Conservation (phyloP, 1,140 invertebrate species). For the Lucilia sericata region DNA sequence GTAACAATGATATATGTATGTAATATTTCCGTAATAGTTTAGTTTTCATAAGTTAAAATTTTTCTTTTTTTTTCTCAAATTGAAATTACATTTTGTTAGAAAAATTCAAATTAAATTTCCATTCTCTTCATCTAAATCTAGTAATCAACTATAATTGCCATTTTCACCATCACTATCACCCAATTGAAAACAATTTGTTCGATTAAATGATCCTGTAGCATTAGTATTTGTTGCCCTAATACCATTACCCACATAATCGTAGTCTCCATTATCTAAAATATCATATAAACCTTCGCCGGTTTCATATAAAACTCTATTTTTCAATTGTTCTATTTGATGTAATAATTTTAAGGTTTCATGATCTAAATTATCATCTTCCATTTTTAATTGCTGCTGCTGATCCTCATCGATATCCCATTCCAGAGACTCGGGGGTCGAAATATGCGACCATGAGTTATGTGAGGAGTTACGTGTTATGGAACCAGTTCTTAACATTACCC, state of each 20-base stretch:
- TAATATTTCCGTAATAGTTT: background rate
- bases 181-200: conserved; percentile 14
- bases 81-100: too few relatives aligned
- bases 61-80: background rate
- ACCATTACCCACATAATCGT: background rate
- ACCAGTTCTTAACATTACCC: conserved; percentile 45
- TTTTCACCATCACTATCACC: conserved; percentile 38
- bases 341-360: conserved; percentile 62
- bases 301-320: conserved; percentile 63
- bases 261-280: background rate
- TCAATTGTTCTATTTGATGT: conserved; percentile 65
- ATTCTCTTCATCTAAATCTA: too few relatives aligned
- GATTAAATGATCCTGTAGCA: too few relatives aligned
- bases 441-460: conserved; percentile 65
- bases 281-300: conserved; percentile 60
- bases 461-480: conserved; percentile 62
- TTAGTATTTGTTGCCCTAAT: background rate
- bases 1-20: conserved; percentile 17
- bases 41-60: background rate
- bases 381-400: conserved; percentile 58
- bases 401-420: conserved; percentile 66
- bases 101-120: background rate
- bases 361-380: conserved; percentile 61
- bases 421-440: conserved; percentile 64
- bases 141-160: conserved; percentile 35